These are phyloP conservation scores for Amazona guildingii DNA, from an alignment of 2,113 vertebrate genomes.

Conservation along the genomic window DNA sequence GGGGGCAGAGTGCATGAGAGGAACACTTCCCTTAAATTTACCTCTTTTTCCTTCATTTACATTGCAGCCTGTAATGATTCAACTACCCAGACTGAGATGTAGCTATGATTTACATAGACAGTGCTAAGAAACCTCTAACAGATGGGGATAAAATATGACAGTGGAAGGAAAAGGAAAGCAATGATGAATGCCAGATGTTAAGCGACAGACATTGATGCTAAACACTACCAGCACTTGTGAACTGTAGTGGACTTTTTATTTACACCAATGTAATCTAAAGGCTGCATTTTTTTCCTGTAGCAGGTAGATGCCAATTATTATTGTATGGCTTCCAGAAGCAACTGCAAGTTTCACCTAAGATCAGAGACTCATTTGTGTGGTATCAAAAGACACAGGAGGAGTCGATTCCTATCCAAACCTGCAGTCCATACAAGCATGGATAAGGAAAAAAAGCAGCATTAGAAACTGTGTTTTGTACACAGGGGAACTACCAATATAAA, in stretches of 20 bases:
- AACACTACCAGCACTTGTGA: conserved; percentile 26
- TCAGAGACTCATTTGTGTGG: neutral
- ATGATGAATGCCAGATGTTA: conserved; percentile 57
- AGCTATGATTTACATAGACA: conserved; percentile 16
- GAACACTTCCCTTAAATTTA: neutral
- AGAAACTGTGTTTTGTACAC: neutral
- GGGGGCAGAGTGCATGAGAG: neutral
- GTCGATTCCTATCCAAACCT: neutral
- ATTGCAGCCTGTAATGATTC: conserved; percentile 5
- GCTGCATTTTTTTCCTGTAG: neutral
- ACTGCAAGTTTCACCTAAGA: neutral
- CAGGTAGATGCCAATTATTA: neutral
- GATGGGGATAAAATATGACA: conserved; percentile 51
- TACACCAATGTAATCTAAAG: neutral
- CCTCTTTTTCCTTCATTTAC: neutral
- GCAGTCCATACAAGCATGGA: neutral
- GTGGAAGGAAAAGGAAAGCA: neutral
- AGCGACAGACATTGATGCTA: neutral
- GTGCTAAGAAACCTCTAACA: conserved; percentile 24
- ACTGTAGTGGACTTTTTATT: neutral
- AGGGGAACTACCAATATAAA: neutral
- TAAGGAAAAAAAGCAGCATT: neutral
- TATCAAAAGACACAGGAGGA: neutral
- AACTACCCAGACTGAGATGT: neutral
- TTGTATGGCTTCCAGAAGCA: neutral